Base-by-base conservation (phyloP, 2,888 invertebrate genomes). In the Eudasyphora cyanicolor region DNA sequence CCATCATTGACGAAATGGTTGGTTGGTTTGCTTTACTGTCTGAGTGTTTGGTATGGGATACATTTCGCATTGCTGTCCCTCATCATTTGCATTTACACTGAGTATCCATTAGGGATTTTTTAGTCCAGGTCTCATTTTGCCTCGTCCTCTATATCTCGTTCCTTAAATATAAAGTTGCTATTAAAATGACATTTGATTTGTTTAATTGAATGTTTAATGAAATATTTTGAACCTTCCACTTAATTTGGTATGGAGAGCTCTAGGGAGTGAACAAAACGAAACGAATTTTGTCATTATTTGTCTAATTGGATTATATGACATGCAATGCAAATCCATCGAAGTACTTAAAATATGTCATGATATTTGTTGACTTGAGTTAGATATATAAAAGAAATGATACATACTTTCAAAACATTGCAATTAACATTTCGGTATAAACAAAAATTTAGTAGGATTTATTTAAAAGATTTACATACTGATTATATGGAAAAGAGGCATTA, bases 131-230 rank as follows among this genome's bases (percentile, higher is more conserved):
- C n/a, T n/a, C 14, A n/a, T 45, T 45, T n/a, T 12, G 4, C 2
- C 45, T n/a, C 45, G 2, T 2, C n/a, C 45, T 45, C 45, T 38
- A 5, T n/a, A n/a, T n/a, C n/a, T n/a, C 45, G 6, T 45, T n/a
- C 2, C 4, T 8, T 32, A 32, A 45, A n/a, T 45, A 45, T 27
- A 6, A 12, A 14, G 57, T n/a, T n/a, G n/a, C n/a, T n/a, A 67
- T 67, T 14, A 67, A 64, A 67, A 24, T 67, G 67, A 67, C 67
- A 67, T 67, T 67, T 67, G 24, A 67, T 38, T 67, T 38, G 14
- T 79, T 82, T 76, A 76, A 82, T 76, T 82, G 79, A 76, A 79
- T 76, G 57, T 79, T 76, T 76, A 76, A 82, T 76, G n/a, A 75
- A 79, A 45, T 75, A 64, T 79, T 73, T 73, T 45, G 32, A 76